Evolutionary conservation across 2,113 vertebrate genomes (phyloP).

Genomic region (Perca schrenkii): DNA sequence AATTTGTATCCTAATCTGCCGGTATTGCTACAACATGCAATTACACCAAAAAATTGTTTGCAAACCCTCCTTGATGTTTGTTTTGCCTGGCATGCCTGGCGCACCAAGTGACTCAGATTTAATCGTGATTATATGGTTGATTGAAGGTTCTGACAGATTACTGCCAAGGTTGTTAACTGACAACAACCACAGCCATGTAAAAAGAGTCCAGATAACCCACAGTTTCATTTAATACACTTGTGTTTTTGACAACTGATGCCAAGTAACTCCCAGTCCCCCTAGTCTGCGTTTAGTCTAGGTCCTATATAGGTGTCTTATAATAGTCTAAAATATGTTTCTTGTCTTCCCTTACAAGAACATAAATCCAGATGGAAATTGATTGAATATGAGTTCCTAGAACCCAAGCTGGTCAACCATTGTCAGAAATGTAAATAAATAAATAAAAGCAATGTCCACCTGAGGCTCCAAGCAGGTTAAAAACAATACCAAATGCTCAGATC

Average conservation of each 20-base stretch:
- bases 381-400: background rate
- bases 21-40: slow-evolving; percentile 27
- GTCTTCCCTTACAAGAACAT: background rate
- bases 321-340: background rate
- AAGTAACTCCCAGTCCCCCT: background rate
- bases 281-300: background rate
- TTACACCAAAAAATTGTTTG: background rate
- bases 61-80: slow-evolving; percentile 9
- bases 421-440: background rate
- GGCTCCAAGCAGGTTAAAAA: background rate
- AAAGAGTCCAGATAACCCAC: too few species aligned
- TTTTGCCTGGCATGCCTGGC: background rate
- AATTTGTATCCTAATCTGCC: slow-evolving; percentile 28
- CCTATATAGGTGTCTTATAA: background rate
- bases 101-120: background rate
- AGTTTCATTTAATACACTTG: background rate
- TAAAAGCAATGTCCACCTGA: background rate
- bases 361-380: background rate
- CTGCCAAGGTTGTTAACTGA: background rate
- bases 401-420: background rate
- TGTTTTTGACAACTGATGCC: background rate
- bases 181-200: background rate
- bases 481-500: background rate
- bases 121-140: background rate
- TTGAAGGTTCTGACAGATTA: background rate